Base-by-base conservation (phyloP, 2,113 vertebrate species). In the Oreochromis niloticus region DNA sequence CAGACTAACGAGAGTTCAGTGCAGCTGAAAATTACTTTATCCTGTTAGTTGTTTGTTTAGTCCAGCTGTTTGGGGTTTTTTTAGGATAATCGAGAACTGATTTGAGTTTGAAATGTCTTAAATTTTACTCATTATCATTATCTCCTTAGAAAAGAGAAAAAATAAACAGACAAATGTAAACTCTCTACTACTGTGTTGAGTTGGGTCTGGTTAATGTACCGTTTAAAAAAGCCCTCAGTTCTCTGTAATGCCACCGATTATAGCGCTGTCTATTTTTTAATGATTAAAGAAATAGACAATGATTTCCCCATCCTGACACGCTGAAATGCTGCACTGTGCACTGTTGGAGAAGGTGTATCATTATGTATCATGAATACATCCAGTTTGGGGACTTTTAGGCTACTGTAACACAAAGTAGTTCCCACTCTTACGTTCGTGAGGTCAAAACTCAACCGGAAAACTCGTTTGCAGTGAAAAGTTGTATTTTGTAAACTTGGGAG, bases 61-160 rank as follows among this genome's bases (percentile, higher is more conserved):
- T 75, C 41, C 68, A 75, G 14, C 41, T 48, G 9, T 75, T 75
- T 27, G 24, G 24, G 14, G 22, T 0, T 0, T 13, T 13, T 66
- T 39, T 14, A 24, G 66, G 22, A 17, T 0, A 73, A 73, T 24
- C 3, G 2, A 68, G 63, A 68, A 41, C 14, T 73, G 1, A 27
- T 48, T 43, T 17, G 0, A 27, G 2, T 73, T 73, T 4, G 0
- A 24, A 43, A 17, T 73, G 24, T 7, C 41, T 3, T 75, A 1
- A 48, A 48, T 30, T 48, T 46, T 24, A 41, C 7, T 41, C 4
- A 22, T 41, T 68, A 48, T 30, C 27, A 27, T 27, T 27, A 27
- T 27, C 27, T 27, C 27, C 24, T 75, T 30, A 17, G 59, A 63
- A 11, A 0, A 30, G 59, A 63, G 17, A 19, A 36, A 36, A n/a